Percentiles rank a stretch among this genome's conserved stretches.
Conservation (phyloP, 2,113 vertebrate genomes). For the Shinisaurus crocodilurus region DNA sequence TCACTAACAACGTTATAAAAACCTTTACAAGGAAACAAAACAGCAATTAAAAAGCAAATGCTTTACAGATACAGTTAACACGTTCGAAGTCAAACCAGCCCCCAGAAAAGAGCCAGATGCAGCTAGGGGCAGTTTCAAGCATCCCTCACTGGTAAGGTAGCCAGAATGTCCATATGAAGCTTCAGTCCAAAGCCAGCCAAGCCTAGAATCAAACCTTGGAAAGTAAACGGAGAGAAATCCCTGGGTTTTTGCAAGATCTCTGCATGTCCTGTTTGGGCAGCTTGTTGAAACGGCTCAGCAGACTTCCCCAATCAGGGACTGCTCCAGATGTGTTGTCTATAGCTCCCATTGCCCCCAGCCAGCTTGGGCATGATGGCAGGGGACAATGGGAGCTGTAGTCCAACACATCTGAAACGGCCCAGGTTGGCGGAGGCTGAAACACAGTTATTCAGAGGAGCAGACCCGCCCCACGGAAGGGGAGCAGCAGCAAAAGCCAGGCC, state of each 20-base stretch:
- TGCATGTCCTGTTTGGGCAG: neutral
- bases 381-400: neutral
- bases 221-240: neutral
- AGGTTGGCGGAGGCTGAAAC: neutral
- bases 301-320: too few relatives aligned
- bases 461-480: neutral
- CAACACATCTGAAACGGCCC: neutral
- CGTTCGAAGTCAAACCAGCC: conserved; percentile 15
- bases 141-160: too few relatives aligned
- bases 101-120: conserved; percentile 31
- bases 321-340: too few relatives aligned
- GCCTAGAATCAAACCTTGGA: neutral
- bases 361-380: too few relatives aligned
- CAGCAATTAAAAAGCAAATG: conserved; percentile 21
- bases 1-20: conserved; percentile 46
- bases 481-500: rapidly evolving
- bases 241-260: rapidly evolving
- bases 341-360: too few relatives aligned
- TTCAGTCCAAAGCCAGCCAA: neutral
- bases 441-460: rapidly evolving
- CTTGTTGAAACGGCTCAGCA: neutral
- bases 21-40: conserved; percentile 50
- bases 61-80: conserved; percentile 11
- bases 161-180: too few relatives aligned
- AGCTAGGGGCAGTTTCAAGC: neutral